These are phyloP conservation scores for Drosophila borborema DNA, from an alignment of 2,888 invertebrate genomes.

Conservation along the genomic window DNA sequence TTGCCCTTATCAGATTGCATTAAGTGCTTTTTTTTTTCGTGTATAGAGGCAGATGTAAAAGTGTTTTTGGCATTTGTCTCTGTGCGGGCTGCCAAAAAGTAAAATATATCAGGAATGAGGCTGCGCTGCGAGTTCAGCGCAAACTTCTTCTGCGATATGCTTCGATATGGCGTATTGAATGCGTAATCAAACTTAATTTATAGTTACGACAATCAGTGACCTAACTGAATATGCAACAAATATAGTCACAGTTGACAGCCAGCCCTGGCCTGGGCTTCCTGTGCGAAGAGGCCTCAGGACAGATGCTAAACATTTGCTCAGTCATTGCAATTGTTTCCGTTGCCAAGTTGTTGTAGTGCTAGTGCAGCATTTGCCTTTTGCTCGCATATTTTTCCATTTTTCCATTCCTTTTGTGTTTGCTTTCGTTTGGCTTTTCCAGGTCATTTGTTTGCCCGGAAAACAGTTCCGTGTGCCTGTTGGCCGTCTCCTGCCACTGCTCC, in stretches of 20 bases:
- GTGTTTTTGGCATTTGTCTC: constrained; percentile 37
- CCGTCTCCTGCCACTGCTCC: constrained; percentile 2
- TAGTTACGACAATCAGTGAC: constrained; percentile 49
- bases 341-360: constrained; percentile 39
- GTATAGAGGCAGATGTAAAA: constrained; percentile 14
- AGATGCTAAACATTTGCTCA: constrained; percentile 78
- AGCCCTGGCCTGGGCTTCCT: constrained; percentile 6
- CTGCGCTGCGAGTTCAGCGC: not conserved
- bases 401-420: constrained; percentile 66
- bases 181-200: constrained; percentile 69
- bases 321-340: constrained; percentile 79
- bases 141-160: not conserved
- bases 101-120: not conserved
- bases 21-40: constrained; percentile 2
- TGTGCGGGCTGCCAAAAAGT: constrained; percentile 33
- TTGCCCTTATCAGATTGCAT: constrained; percentile 11
- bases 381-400: constrained; percentile 47
- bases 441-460: constrained; percentile 75
- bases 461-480: constrained; percentile 37
- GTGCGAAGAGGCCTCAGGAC: constrained; percentile 49
- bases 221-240: constrained; percentile 55
- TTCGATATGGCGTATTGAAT: constrained; percentile 29
- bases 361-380: constrained; percentile 42
- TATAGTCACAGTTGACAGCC: not conserved
- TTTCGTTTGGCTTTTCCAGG: constrained; percentile 79